Conservation (phyloP, 1,140 invertebrate genomes). For the Drosophila bocqueti region DNA sequence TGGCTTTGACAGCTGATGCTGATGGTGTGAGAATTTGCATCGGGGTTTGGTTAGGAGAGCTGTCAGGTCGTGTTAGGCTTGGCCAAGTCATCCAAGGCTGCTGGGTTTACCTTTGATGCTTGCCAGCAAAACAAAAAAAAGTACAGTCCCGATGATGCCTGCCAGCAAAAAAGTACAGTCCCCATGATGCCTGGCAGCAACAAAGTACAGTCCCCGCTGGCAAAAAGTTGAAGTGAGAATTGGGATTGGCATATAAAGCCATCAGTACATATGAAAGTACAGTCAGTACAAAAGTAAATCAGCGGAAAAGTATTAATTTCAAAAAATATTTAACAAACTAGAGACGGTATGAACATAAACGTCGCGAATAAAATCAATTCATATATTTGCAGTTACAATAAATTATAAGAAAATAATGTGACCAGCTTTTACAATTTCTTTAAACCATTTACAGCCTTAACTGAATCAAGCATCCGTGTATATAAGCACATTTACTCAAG, state of each 20-base stretch:
- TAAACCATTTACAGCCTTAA: not conserved
- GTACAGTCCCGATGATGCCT: slow-evolving; percentile 1
- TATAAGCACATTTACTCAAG: not conserved
- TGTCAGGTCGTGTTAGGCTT: slow-evolving; percentile 22
- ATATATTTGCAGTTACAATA: not conserved
- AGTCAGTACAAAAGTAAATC: no score
- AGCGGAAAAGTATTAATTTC: not conserved
- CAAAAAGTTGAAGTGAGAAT: not conserved
- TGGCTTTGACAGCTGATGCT: slow-evolving; percentile 45
- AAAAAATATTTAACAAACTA: not conserved
- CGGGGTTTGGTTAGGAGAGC: slow-evolving; percentile 12
- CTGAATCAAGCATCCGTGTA: not conserved
- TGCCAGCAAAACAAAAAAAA: not conserved
- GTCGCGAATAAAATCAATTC: not conserved
- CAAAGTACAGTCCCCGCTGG: not conserved
- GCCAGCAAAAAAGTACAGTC: slow-evolving; percentile 1
- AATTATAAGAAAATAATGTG: not conserved
- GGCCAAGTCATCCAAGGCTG: slow-evolving; percentile 4
- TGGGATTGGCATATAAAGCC: not conserved
- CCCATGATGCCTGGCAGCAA: not conserved
- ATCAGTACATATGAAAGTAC: not conserved
- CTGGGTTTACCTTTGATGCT: slow-evolving; percentile 2
- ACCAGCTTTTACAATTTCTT: not conserved
- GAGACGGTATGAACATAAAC: not conserved
- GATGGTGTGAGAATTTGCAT: slow-evolving; percentile 36